Evolutionary conservation across 1,140 invertebrate genomes (phyloP).

Genomic region (Drosophila kurseongensis): DNA sequence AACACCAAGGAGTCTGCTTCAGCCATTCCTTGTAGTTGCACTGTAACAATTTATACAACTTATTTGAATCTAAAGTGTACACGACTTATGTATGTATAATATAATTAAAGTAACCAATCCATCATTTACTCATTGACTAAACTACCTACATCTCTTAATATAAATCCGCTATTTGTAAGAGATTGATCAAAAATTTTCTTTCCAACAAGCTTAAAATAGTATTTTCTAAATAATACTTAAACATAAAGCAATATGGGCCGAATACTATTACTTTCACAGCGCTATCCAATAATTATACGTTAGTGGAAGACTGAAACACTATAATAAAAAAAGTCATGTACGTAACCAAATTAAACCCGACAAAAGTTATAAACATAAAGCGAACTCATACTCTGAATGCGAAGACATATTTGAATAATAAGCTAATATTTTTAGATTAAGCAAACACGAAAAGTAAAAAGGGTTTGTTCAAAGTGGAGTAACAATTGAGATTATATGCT

Average conservation of each 20-base stretch:
- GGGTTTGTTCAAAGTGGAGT: background rate
- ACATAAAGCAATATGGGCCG: conserved; percentile 33
- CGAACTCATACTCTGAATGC: background rate
- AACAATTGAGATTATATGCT: too few relatives aligned
- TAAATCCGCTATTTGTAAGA: conserved; percentile 37
- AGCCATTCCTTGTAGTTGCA: conserved; percentile 83
- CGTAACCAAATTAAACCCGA: conserved; percentile 14
- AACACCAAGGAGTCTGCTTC: conserved; percentile 72
- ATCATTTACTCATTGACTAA: conserved; percentile 63
- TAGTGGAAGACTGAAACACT: conserved; percentile 46
- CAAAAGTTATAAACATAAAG: conserved; percentile 8
- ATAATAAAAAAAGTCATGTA: conserved; percentile 41
- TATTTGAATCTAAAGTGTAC: conserved; percentile 77
- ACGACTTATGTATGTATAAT: conserved; percentile 76
- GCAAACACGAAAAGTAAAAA: background rate
- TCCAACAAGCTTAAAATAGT: conserved; percentile 31
- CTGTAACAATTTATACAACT: conserved; percentile 75
- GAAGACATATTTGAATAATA: background rate
- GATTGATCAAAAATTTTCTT: conserved; percentile 23
- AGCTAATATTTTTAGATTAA: conserved; percentile 2
- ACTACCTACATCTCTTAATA: conserved; percentile 31
- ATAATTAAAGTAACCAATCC: conserved; percentile 76
- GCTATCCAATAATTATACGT: conserved; percentile 47
- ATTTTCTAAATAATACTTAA: conserved; percentile 36
- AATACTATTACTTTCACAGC: conserved; percentile 41